phyloP scores from a whole-genome alignment of 1,140 invertebrate species.

The Ladona fulva region DNA sequence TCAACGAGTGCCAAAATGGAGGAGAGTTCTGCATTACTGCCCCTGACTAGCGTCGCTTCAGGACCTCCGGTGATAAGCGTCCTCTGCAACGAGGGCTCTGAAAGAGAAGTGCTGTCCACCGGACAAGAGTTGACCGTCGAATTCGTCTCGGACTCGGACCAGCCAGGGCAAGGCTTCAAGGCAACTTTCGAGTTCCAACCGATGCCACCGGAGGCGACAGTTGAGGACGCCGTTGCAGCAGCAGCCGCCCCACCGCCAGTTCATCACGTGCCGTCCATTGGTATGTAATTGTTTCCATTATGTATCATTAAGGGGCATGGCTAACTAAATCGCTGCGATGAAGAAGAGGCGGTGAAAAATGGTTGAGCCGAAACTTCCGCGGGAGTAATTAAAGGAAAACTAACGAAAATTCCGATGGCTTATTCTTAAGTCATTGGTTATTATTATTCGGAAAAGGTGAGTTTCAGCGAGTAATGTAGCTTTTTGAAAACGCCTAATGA shows the following conservation, averaged over 20 bases:
- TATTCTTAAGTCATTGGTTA: too few species aligned
- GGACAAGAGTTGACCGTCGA: slow-evolving; percentile 69
- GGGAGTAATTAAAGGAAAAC: too few species aligned
- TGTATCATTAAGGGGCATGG: too few species aligned
- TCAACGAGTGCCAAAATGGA: background rate
- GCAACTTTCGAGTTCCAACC: slow-evolving; percentile 69
- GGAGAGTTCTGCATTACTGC: background rate
- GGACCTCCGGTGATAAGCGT: slow-evolving; percentile 59
- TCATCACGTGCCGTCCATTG: slow-evolving; percentile 32
- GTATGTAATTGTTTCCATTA: too few species aligned
- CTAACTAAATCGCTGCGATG: too few species aligned
- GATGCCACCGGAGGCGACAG: slow-evolving; percentile 13
- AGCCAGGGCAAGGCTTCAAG: slow-evolving; percentile 75
- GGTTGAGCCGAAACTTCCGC: too few species aligned
- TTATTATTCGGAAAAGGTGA: too few species aligned
- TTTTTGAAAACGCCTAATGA: too few species aligned
- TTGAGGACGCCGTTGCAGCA: background rate
- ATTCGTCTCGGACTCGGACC: slow-evolving; percentile 71
- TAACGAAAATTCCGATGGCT: too few species aligned
- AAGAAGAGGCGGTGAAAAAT: too few species aligned
- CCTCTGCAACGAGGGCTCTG: slow-evolving; percentile 65
- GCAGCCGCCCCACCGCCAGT: slow-evolving; percentile 42
- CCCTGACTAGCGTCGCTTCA: background rate
- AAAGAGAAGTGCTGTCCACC: slow-evolving; percentile 69
- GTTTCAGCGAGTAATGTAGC: too few species aligned